Conservation (phyloP, 2,888 invertebrate species). For the Anthophora plumipes region DNA sequence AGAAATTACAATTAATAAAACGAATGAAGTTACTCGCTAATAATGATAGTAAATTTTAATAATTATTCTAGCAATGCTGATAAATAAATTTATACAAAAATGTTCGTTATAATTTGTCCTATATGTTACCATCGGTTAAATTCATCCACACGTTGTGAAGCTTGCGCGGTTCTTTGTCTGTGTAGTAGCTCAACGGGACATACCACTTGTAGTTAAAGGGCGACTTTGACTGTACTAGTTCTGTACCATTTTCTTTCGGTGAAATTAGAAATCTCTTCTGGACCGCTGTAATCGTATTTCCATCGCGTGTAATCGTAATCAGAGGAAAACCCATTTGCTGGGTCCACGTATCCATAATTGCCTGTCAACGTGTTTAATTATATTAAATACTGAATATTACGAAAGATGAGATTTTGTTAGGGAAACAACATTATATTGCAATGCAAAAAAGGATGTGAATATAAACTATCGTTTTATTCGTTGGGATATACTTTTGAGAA, state of each 20-base stretch:
- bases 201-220: conserved; percentile 90
- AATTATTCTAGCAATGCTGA: conserved; percentile 14
- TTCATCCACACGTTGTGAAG: conserved; percentile 91
- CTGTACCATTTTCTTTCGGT: conserved; percentile 85
- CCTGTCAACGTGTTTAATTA: conserved; percentile 80
- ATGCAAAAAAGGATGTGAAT: no score
- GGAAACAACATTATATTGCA: no score
- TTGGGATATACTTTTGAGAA: no score
- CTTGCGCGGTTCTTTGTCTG: conserved; percentile 87
- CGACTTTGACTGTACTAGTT: conserved; percentile 84
- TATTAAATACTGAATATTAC: conserved; percentile 19
- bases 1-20: background rate
- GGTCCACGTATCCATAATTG: conserved; percentile 93
- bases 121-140: conserved; percentile 89
- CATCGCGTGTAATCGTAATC: conserved; percentile 88
- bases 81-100: conserved; percentile 30
- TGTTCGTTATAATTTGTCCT: conserved; percentile 58
- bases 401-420: background rate
- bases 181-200: conserved; percentile 91
- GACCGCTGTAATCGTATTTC: conserved; percentile 87
- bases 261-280: conserved; percentile 89
- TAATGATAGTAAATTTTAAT: background rate
- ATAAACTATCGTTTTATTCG: no score
- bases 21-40: conserved; percentile 28
- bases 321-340: conserved; percentile 93